Percentiles rank a stretch among this genome's conserved stretches.
These are phyloP conservation scores for Hydrocynus forskahlii DNA, from an alignment of 2,797 vertebrate genomes.

Conservation along the genomic window DNA sequence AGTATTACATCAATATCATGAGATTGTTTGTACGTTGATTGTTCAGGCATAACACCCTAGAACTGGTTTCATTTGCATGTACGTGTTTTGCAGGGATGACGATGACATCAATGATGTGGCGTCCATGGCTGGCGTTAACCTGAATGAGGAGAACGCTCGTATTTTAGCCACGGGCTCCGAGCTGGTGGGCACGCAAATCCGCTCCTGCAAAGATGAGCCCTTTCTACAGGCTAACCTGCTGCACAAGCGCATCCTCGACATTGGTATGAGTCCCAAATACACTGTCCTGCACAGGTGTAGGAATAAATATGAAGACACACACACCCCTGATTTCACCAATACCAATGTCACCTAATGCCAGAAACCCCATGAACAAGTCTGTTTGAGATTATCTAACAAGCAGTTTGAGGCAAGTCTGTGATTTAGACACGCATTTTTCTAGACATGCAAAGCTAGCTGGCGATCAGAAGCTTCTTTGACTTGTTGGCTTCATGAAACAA, in stretches of 20 bases:
- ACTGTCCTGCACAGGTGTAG: background rate
- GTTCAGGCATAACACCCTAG: background rate
- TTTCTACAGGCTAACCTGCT: slow-evolving; percentile 87
- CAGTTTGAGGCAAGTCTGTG: too few species aligned
- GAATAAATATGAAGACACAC: too few species aligned
- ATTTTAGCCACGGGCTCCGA: slow-evolving; percentile 94
- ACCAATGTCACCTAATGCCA: too few species aligned
- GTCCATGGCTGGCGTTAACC: slow-evolving; percentile 94
- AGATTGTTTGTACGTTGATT: too few species aligned
- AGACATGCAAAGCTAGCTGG: too few species aligned
- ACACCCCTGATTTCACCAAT: too few species aligned
- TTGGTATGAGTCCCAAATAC: slow-evolving; percentile 76
- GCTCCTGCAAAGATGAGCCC: slow-evolving; percentile 92
- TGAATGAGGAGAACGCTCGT: slow-evolving; percentile 92
- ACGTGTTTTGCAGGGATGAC: slow-evolving; percentile 82
- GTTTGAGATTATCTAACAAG: too few species aligned
- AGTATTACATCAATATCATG: too few species aligned
- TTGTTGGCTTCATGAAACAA: too few species aligned
- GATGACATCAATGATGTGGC: slow-evolving; percentile 96
- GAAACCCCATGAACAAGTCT: too few species aligned
- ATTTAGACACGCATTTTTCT: too few species aligned
- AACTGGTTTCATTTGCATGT: background rate
- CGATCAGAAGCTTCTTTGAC: too few species aligned
- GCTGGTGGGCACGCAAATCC: slow-evolving; percentile 89
- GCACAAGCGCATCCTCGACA: slow-evolving; percentile 88